Base-by-base conservation (phyloP, 2,888 invertebrate species). In the Punctoribates punctum region DNA sequence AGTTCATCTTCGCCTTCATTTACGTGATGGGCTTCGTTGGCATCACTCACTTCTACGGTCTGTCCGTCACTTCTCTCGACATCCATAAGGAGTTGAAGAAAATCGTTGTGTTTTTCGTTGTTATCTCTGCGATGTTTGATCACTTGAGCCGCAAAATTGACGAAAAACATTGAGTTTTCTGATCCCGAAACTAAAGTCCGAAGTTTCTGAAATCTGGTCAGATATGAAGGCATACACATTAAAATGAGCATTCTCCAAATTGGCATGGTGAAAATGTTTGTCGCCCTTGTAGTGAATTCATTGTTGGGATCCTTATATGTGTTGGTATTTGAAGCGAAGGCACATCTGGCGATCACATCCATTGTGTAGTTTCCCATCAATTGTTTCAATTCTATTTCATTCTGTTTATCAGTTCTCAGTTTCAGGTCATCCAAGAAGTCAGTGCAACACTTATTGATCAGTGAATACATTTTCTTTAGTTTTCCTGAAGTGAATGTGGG, bases 21-120 rank as follows among this genome's bases (percentile, higher is more conserved):
- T 3, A 65, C 65, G n/a, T 65, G 34, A 65, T 34, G 65, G 34
- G 65, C 65, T 34, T 65, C 65, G n/a, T 34, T 73, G 11, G 25
- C 72, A 27, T 72, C 72, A 25, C 2, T 42, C 23, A 42, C 67
- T 8, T 67, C 67, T 20, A n/a, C 2, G n/a, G 23, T 20, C 42
- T 67, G 11, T 2, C 13, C 67, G 20, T 67, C 67, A 42, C 23
- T 20, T 42, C 67, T 67, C 29, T 72, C 27, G 27, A 51, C 70
- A 42, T 75, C 75, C 75, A 75, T 67, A 9, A 75, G 48, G 1
- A 75, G 34, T 25, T 75, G 75, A 2, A 75, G 48, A 25, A 75
- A 75, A 27, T 75, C 75, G 54, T 75, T 75, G 17, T 72, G 25
- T 48, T 72, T 72, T 48, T 72, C 42, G 67, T 67, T 67, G 20